Conservation (phyloP, 2,797 vertebrate species). For the Pangasius sanitwongsei region DNA sequence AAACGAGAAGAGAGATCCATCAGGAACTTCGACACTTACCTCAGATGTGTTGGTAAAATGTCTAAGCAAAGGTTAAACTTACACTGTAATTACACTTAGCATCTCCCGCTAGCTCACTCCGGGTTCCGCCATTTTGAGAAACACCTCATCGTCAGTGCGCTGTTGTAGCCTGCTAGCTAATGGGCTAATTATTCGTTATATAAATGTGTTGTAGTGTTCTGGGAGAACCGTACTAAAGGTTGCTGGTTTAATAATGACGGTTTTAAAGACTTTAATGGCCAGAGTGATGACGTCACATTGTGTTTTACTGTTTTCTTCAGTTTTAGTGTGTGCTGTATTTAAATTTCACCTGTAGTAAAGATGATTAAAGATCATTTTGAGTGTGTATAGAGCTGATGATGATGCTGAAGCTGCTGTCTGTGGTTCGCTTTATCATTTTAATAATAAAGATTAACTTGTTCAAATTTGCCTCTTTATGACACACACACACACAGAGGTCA, state of each 20-base stretch:
- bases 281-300: background rate
- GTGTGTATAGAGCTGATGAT: constrained; percentile 1
- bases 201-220: background rate
- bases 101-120: background rate
- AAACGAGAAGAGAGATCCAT: background rate
- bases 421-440: constrained; percentile 74
- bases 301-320: background rate
- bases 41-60: background rate
- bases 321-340: background rate
- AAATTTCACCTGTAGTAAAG: background rate
- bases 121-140: background rate
- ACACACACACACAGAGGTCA: background rate
- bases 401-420: background rate
- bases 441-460: constrained; percentile 78
- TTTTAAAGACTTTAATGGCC: background rate
- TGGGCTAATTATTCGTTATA: background rate
- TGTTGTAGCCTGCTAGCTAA: background rate
- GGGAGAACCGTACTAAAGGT: background rate
- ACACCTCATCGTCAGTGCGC: background rate
- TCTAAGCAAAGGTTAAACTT: background rate
- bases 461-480: constrained; percentile 39
- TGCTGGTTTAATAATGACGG: background rate
- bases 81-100: background rate
- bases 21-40: background rate
- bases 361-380: background rate